These are phyloP conservation scores for Brachypalpus laphriformis DNA, from an alignment of 2,888 invertebrate species.

Conservation along the genomic window DNA sequence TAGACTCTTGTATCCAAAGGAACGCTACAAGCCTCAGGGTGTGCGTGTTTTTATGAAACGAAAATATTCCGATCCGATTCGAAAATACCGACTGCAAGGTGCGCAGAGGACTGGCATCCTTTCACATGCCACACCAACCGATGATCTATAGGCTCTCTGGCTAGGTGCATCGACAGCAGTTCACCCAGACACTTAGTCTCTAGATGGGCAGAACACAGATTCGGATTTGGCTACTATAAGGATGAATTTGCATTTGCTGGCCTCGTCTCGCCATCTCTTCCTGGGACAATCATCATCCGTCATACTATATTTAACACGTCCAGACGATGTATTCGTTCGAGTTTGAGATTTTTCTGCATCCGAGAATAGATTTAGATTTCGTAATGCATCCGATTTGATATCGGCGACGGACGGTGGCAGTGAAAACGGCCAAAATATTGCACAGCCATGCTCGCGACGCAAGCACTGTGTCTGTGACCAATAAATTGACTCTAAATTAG, in stretches of 20 bases:
- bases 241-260: conserved; percentile 69
- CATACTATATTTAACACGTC: conserved; percentile 74
- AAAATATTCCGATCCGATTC: conserved; percentile 54
- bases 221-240: conserved; percentile 70
- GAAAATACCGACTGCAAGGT: conserved; percentile 53
- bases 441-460: background rate
- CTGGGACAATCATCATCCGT: conserved; percentile 70
- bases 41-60: conserved; percentile 25
- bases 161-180: conserved; percentile 65
- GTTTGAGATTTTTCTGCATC: conserved; percentile 30
- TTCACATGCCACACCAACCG: conserved; percentile 48
- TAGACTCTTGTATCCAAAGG: conserved; percentile 27
- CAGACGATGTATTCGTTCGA: conserved; percentile 57
- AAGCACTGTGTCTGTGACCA: conserved; percentile 8
- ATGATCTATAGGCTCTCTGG: conserved; percentile 53
- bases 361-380: conserved; percentile 66
- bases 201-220: conserved; percentile 37
- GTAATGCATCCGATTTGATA: conserved; percentile 66
- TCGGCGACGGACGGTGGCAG: conserved; percentile 22
- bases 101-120: conserved; percentile 43
- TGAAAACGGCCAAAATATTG: conserved; percentile 52
- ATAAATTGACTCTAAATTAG: conserved; percentile 69
- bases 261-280: conserved; percentile 55
- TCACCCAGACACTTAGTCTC: conserved; percentile 72
- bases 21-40: background rate